Base-by-base conservation (phyloP, 2,797 vertebrate genomes). In the Acrossocheilus fasciatus region DNA sequence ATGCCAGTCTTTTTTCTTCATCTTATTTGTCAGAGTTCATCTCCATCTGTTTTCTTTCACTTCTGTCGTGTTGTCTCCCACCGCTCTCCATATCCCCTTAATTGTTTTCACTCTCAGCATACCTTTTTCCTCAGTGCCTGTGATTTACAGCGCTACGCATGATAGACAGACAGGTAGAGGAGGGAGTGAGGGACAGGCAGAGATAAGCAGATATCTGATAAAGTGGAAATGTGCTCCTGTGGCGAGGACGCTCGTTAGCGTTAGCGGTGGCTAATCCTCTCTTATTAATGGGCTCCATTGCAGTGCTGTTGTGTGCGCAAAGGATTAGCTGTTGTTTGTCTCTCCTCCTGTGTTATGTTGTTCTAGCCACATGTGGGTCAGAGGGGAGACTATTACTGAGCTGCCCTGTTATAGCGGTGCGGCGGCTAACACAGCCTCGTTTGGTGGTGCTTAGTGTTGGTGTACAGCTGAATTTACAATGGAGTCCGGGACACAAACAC, bases 311-410 rank as follows among this genome's bases (percentile, higher is more conserved):
- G 78, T 86, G 74, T 78, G 83, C 64, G 0, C 15, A 82, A 72
- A 82, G 83, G 72, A 85, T 85, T 88, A 88, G 62, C 80, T 75
- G 64, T 85, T 82, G 87, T 88, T 88, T 85, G 87, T 85, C 78
- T 88, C 62, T 77, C 82, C 70, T 68, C 52, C 54, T 78, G 87
- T 85, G 84, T 80, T 73, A 79, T 88, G 81, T 82, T 74, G 43
- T 76, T 83, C 57, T 78, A 83, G 80, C 54, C 84, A 45, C 72
- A 73, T 66, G 75, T 74, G 70, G 68, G 68, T 88, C 81, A 81
- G 81, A 81, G 76, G 69, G 30, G 76, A 80, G 52, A 81, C 66
- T 62, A 83, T 82, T 86, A 86, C 81, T 36, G 62, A 78, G 68
- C n/a, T 77, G 52, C 41, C 80, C 73, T 81, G 69, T 68, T 57